phyloP scores from a whole-genome alignment of 2,888 invertebrate species.

The Plemyria rubiginata region DNA sequence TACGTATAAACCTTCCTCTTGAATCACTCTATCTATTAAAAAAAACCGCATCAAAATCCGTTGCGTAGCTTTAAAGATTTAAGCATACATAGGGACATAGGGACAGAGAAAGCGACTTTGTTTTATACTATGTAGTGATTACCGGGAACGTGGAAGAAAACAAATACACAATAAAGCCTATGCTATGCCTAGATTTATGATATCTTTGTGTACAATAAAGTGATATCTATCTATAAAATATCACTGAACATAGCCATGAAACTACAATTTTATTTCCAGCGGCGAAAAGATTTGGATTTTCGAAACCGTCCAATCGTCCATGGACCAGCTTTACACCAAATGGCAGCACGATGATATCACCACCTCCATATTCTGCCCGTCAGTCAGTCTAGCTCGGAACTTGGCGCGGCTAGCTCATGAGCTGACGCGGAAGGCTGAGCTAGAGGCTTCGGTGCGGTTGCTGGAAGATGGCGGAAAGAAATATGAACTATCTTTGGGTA shows the following conservation, averaged over 20 bases:
- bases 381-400: conserved; percentile 47
- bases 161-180: too few relatives aligned
- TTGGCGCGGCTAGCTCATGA: conserved; percentile 41
- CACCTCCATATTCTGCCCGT: conserved; percentile 55
- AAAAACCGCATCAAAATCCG: too few relatives aligned
- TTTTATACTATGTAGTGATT: too few relatives aligned
- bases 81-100: too few relatives aligned
- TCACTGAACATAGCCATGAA: not conserved
- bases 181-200: too few relatives aligned
- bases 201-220: too few relatives aligned
- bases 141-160: too few relatives aligned
- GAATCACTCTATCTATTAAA: too few relatives aligned
- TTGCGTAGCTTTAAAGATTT: too few relatives aligned
- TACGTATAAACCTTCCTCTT: too few relatives aligned
- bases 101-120: too few relatives aligned
- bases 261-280: conserved; percentile 47
- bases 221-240: too few relatives aligned
- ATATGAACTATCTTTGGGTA: conserved; percentile 49
- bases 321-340: conserved; percentile 43
- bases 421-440: conserved; percentile 36
- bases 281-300: conserved; percentile 75
- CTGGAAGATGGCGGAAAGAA: conserved; percentile 38
- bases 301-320: conserved; percentile 55
- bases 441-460: conserved; percentile 40
- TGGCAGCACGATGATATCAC: conserved; percentile 53